These are phyloP conservation scores for Heliopora coerulea DNA, from an alignment of 92 coral and sea anemone species.

Conservation along the genomic window DNA sequence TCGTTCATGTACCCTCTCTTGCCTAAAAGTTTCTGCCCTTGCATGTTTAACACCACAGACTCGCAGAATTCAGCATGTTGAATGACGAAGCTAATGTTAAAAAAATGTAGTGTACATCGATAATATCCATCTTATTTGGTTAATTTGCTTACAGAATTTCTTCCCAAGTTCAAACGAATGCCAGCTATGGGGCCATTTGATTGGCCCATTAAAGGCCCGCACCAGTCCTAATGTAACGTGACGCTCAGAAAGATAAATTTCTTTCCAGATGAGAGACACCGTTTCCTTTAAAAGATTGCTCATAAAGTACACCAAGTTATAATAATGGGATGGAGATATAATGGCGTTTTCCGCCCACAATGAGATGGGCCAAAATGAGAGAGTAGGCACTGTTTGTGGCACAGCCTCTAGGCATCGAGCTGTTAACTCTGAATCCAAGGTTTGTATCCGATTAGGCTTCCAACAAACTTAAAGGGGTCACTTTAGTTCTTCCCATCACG, in stretches of 20 bases:
- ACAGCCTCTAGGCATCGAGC: slow-evolving; percentile 32
- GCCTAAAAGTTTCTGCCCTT: too few relatives aligned
- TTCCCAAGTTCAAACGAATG: too few relatives aligned
- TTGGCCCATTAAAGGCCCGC: slow-evolving; percentile 35
- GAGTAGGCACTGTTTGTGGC: slow-evolving; percentile 72
- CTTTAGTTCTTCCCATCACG: neutral
- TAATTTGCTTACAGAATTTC: too few relatives aligned
- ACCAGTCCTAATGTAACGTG: slow-evolving; percentile 16
- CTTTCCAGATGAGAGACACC: slow-evolving; percentile 3
- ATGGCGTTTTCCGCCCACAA: slow-evolving; percentile 99
- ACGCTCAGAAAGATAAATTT: slow-evolving; percentile 7
- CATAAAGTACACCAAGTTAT: slow-evolving; percentile 30
- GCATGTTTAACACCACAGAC: too few relatives aligned
- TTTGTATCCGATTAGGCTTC: slow-evolving; percentile 24
- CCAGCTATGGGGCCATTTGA: neutral
- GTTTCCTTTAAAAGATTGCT: slow-evolving; percentile 28
- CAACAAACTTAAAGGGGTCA: slow-evolving; percentile 10
- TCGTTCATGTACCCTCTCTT: too few relatives aligned
- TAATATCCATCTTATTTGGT: neutral
- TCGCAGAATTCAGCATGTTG: too few relatives aligned
- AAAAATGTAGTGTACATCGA: neutral
- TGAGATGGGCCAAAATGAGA: slow-evolving; percentile 99
- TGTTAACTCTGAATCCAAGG: slow-evolving; percentile 40
- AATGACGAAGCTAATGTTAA: too few relatives aligned
- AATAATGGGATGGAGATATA: slow-evolving; percentile 85